These are phyloP conservation scores for Diphyllodes magnificus DNA, from an alignment of 2,113 vertebrate genomes.

Conservation along the genomic window DNA sequence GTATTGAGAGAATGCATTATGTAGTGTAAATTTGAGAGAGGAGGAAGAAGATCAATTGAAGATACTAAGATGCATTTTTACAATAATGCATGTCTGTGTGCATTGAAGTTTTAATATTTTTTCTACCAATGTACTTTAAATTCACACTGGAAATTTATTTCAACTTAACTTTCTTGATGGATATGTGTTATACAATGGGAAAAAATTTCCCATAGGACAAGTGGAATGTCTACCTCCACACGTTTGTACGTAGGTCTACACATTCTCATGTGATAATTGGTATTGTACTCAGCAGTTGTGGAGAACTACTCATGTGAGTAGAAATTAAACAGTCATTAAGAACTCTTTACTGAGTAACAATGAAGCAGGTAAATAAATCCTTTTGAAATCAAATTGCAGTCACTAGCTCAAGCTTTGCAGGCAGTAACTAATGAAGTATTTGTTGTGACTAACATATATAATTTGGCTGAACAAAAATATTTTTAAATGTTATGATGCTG, in stretches of 20 bases:
- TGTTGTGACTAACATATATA: background rate
- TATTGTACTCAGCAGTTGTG: background rate
- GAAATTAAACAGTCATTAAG: background rate
- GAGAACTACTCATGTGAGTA: background rate
- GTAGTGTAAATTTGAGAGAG: background rate
- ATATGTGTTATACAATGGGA: background rate
- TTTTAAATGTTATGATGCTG: background rate
- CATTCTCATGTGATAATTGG: background rate
- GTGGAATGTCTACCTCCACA: background rate
- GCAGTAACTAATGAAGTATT: background rate
- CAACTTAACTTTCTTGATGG: background rate
- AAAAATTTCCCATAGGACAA: background rate
- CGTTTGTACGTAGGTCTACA: fast-evolving
- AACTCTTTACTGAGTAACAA: background rate
- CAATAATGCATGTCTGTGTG: background rate
- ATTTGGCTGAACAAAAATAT: background rate
- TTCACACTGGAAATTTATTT: background rate
- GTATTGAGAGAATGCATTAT: background rate
- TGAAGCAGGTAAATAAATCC: background rate
- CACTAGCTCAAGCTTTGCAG: background rate
- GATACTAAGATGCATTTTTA: background rate
- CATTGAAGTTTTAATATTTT: background rate
- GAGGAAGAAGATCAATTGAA: background rate
- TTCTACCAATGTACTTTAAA: background rate
- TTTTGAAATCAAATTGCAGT: background rate